Conservation (phyloP, 2,797 vertebrate species). For the Crenichthys baileyi region DNA sequence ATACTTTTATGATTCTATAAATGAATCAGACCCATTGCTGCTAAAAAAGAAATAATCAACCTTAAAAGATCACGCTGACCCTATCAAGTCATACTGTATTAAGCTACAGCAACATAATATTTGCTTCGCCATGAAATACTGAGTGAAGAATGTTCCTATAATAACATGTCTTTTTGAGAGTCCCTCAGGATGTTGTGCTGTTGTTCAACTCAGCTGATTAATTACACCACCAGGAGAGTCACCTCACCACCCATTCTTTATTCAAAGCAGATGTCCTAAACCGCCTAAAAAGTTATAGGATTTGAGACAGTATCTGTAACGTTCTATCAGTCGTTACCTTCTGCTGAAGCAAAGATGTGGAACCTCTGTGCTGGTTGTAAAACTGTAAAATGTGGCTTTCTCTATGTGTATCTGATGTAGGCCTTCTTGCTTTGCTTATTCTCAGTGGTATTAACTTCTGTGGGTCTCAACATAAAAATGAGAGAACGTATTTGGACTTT, state of each 20-base stretch:
- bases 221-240: neutral
- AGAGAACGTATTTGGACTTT: constrained; percentile 78
- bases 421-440: constrained; percentile 14
- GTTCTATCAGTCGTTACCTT: neutral
- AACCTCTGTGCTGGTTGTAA: neutral
- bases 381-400: neutral
- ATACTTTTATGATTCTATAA: neutral
- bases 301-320: neutral
- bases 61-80: neutral
- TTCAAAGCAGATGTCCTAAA: constrained; percentile 4
- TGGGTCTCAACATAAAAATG: constrained; percentile 77
- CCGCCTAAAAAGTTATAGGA: neutral
- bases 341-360: neutral
- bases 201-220: constrained; percentile 10
- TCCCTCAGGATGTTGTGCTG: constrained; percentile 4
- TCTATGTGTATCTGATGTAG: constrained; percentile 10
- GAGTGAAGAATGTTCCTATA: too few species aligned
- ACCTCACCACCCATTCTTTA: neutral
- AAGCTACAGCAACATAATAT: neutral
- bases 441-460: constrained; percentile 65
- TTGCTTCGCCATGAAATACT: too few species aligned
- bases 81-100: neutral
- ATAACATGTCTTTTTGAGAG: too few species aligned
- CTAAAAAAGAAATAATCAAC: neutral
- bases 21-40: neutral